Evolutionary conservation across 2,888 invertebrate species (phyloP).

Genomic region (Drosophila anomalipes): DNA sequence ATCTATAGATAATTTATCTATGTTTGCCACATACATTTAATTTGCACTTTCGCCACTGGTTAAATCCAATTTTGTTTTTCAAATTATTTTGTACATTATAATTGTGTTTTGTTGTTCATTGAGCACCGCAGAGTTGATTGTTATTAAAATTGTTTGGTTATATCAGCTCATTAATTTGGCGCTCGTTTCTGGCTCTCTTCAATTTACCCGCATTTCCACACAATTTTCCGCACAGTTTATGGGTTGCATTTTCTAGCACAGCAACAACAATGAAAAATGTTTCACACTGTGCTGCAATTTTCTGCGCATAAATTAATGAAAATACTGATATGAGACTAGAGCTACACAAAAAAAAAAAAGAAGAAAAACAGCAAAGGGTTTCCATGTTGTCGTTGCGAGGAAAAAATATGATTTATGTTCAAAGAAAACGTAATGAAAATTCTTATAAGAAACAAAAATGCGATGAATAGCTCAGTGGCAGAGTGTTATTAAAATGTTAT

Average conservation of each 20-base stretch:
- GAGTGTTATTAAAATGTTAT: not conserved
- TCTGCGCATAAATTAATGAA: slow-evolving; percentile 71
- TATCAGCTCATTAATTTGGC: slow-evolving; percentile 50
- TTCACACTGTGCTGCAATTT: slow-evolving; percentile 77
- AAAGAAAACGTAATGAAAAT: slow-evolving; percentile 30
- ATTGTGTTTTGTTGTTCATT: slow-evolving; percentile 11
- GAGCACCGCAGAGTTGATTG: slow-evolving; percentile 35
- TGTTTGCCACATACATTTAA: not conserved
- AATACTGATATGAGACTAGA: slow-evolving; percentile 37
- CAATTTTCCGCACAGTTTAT: slow-evolving; percentile 52
- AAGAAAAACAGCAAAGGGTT: slow-evolving; percentile 28
- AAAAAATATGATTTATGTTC: slow-evolving; percentile 38
- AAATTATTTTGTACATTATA: slow-evolving; percentile 37
- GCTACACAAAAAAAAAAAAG: not conserved
- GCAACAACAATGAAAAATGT: slow-evolving; percentile 50
- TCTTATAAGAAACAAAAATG: slow-evolving; percentile 1
- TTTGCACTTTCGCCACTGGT: slow-evolving; percentile 38
- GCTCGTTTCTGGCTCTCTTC: slow-evolving; percentile 27
- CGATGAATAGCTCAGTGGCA: not conserved
- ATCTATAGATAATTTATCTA: not conserved
- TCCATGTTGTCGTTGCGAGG: slow-evolving; percentile 4
- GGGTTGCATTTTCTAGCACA: slow-evolving; percentile 52
- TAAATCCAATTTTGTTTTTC: slow-evolving; percentile 13
- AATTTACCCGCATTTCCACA: slow-evolving; percentile 41
- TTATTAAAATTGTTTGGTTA: slow-evolving; percentile 40